Conservation (phyloP, 1,140 invertebrate genomes). For the Caerostris extrusa region DNA sequence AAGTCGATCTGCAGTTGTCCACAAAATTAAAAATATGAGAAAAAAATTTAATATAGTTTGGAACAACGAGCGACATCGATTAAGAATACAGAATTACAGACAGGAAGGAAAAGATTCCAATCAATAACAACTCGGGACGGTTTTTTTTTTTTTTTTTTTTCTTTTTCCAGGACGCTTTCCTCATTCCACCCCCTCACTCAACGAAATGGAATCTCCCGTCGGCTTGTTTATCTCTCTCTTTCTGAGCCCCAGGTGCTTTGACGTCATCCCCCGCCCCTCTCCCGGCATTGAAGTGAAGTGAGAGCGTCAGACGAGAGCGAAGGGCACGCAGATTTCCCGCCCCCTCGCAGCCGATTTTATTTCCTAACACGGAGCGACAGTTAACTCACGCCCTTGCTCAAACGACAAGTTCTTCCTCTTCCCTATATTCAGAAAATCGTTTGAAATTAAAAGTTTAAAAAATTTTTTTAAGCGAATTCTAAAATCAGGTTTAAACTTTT, state of each 20-base stretch:
- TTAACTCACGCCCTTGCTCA: constrained; percentile 45
- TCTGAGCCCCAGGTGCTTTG: constrained; percentile 72
- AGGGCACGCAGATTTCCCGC: constrained; percentile 57
- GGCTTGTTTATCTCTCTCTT: constrained; percentile 74
- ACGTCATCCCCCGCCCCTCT: constrained; percentile 46
- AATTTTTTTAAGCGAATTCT: too few relatives aligned
- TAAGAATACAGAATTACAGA: background rate
- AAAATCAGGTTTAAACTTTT: too few relatives aligned
- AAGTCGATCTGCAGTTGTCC: background rate
- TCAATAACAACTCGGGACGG: background rate
- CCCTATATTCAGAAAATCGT: background rate
- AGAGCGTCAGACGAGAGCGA: constrained; percentile 48
- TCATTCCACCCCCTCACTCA: constrained; percentile 5
- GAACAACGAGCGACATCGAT: background rate
- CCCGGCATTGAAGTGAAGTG: background rate
- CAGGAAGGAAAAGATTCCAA: background rate
- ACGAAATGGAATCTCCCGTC: constrained; percentile 49
- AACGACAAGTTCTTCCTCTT: background rate
- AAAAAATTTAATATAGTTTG: background rate
- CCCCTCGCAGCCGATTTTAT: constrained; percentile 46
- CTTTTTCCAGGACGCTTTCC: background rate
- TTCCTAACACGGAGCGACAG: constrained; percentile 64
- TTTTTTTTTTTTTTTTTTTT: background rate
- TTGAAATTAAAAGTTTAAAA: too few relatives aligned
- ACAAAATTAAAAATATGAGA: background rate